phyloP scores from a whole-genome alignment of 2,797 vertebrate genomes.

The Cheracebus regulus region DNA sequence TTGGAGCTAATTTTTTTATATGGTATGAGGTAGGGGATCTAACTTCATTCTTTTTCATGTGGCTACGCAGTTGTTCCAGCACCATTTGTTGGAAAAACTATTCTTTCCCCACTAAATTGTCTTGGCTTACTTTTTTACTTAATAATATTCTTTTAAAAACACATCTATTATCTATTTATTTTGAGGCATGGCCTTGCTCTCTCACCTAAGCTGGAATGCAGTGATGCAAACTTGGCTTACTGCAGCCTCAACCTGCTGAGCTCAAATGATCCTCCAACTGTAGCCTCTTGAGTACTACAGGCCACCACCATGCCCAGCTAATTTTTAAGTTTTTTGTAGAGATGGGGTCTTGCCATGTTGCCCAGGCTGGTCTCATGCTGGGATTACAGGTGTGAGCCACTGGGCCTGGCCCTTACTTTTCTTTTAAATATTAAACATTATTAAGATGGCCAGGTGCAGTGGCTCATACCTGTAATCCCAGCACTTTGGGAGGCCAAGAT shows the following conservation, averaged over 20 bases:
- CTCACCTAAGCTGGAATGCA: neutral
- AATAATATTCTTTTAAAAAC: neutral
- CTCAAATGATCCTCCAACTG: neutral
- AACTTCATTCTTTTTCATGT: neutral
- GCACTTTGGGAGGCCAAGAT: no score
- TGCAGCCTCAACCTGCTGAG: neutral
- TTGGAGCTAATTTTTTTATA: neutral
- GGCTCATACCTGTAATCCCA: no score
- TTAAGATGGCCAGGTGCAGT: no score
- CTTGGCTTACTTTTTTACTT: neutral
- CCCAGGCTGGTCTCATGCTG: neutral
- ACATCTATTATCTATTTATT: neutral
- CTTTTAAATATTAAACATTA: no score
- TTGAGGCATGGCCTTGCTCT: neutral
- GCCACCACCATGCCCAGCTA: no score
- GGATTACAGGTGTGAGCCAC: neutral
- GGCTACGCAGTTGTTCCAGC: neutral
- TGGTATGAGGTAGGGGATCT: neutral
- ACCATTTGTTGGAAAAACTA: neutral
- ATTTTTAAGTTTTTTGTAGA: no score
- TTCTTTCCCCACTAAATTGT: neutral
- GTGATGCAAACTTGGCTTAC: no score
- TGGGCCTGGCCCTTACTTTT: neutral
- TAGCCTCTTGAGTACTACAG: neutral
- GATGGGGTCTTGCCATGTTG: no score